A percentile compares a stretch with the other conserved stretches of the same genome.
These are phyloP conservation scores for Dolichopus griseipennis DNA, from an alignment of 2,888 invertebrate species.

Conservation along the genomic window DNA sequence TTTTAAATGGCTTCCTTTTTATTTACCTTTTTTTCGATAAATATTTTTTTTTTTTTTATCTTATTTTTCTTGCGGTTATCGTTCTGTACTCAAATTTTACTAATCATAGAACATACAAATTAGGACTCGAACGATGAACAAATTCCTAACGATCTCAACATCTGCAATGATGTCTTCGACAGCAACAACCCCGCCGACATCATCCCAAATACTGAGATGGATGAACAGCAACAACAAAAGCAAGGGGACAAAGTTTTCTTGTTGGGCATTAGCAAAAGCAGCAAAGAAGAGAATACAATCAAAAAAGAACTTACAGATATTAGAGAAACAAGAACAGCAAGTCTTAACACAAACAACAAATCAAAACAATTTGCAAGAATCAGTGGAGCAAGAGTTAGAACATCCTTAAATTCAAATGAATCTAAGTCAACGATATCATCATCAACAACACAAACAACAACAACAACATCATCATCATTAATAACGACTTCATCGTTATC, in stretches of 20 bases:
- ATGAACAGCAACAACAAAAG: background rate
- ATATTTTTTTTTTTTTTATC: background rate
- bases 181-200: background rate
- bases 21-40: background rate
- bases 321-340: background rate
- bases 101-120: slow-evolving; percentile 31
- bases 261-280: slow-evolving; percentile 1
- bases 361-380: background rate
- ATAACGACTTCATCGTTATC: too few species aligned
- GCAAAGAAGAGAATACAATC: background rate
- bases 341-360: background rate
- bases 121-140: slow-evolving; percentile 32
- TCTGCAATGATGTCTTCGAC: background rate
- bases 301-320: background rate
- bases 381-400: background rate
- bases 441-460: too few species aligned
- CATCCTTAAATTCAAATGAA: background rate
- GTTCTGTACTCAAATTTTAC: slow-evolving; percentile 18
- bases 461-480: too few species aligned
- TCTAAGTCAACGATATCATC: background rate
- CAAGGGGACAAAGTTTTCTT: background rate
- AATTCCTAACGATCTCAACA: background rate
- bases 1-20: background rate
- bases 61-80: background rate
- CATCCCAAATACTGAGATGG: background rate